Conservation (phyloP, 2,797 vertebrate species). For the Knipowitschia caucasica region DNA sequence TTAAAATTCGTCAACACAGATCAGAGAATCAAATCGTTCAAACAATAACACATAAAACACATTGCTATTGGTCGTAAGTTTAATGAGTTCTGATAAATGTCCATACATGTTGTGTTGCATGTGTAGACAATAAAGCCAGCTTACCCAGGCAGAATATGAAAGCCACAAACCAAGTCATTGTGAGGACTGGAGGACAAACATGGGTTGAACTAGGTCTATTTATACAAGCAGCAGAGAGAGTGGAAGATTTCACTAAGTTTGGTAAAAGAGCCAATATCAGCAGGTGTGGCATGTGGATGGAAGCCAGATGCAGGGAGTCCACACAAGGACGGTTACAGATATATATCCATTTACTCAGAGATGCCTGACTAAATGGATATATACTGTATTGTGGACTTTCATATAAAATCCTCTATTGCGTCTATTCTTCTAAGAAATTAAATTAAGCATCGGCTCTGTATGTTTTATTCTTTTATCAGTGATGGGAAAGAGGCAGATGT, state of each 20-base stretch:
- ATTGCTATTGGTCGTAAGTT: no score
- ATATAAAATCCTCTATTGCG: neutral
- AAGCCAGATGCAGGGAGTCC: neutral
- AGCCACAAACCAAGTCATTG: slow-evolving; percentile 54
- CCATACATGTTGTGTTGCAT: no score
- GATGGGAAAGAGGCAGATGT: slow-evolving; percentile 50
- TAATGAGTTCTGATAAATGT: no score
- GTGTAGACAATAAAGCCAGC: neutral
- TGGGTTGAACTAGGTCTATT: slow-evolving; percentile 25
- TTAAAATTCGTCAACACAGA: no score
- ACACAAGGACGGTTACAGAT: neutral
- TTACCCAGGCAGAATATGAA: slow-evolving; percentile 62
- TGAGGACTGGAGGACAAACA: slow-evolving; percentile 19
- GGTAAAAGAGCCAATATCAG: slow-evolving; percentile 30
- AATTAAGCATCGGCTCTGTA: no score
- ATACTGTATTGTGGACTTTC: neutral
- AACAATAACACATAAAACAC: no score
- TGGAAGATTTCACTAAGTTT: slow-evolving; percentile 23
- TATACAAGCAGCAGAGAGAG: slow-evolving; percentile 37
- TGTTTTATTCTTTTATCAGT: slow-evolving; percentile 20
- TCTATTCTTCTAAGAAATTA: no score
- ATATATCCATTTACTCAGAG: no score
- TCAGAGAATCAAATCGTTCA: no score
- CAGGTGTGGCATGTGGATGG: neutral
- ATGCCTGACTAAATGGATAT: no score